Percentiles rank a stretch among this genome's conserved stretches.
phyloP scores from a whole-genome alignment of 2,888 invertebrate species.

The Halocaridina rubra region DNA sequence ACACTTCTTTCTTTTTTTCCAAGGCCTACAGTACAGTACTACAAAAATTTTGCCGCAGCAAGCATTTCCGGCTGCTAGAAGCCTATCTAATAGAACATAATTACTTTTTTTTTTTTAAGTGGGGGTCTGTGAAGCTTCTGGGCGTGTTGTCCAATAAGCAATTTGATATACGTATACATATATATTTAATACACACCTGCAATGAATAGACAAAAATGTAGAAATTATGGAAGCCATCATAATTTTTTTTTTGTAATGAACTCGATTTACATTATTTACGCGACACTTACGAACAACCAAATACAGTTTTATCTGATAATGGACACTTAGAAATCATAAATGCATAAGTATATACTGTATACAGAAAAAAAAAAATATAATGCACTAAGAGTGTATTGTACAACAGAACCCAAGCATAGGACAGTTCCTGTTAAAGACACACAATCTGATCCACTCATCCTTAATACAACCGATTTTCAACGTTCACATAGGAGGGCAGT shows the following conservation, averaged over 20 bases:
- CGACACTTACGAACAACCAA: conserved; percentile 34
- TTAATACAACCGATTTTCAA: neutral
- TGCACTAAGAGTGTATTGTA: conserved; percentile 26
- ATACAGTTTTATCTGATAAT: neutral
- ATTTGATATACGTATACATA: conserved; percentile 25
- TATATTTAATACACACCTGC: conserved; percentile 39
- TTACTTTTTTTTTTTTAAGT: neutral
- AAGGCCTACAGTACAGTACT: neutral
- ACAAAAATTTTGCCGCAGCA: conserved; percentile 39
- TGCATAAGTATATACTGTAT: conserved; percentile 35
- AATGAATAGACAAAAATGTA: conserved; percentile 22
- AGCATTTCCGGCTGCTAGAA: conserved; percentile 24
- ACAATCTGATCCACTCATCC: conserved; percentile 9
- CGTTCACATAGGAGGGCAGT: conserved; percentile 3
- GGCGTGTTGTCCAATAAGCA: conserved; percentile 15
- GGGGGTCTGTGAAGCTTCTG: conserved; percentile 20
- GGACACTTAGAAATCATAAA: conserved; percentile 25
- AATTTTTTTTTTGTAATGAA: conserved; percentile 49
- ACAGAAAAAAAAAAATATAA: conserved; percentile 27
- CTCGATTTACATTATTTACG: conserved; percentile 15
- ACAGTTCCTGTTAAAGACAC: conserved; percentile 7
- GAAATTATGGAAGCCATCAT: conserved; percentile 46
- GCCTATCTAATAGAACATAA: too few relatives aligned
- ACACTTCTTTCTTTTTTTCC: too few relatives aligned
- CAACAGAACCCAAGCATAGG: conserved; percentile 30